A percentile compares a stretch with the other conserved stretches of the same genome.
Evolutionary conservation across 2,888 invertebrate species (phyloP).

Genomic region (Yponomeuta sedellus): DNA sequence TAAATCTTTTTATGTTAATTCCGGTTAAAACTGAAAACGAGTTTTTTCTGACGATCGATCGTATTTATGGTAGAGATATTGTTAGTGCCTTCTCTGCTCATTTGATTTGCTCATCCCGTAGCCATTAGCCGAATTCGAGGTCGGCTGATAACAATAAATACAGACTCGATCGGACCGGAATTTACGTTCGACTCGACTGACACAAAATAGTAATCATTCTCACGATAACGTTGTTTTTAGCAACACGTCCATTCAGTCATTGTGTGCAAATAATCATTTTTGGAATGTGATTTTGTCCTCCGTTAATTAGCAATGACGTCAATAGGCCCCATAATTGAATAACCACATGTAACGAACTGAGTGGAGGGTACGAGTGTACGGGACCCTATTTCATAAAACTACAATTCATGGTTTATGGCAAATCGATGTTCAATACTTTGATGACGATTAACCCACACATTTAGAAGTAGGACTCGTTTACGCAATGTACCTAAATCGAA

Average conservation of each 20-base stretch:
- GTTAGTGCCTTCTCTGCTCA: neutral
- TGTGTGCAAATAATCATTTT: neutral
- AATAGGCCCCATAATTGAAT: too few species aligned
- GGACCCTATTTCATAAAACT: too few species aligned
- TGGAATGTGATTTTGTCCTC: neutral
- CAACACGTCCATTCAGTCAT: neutral
- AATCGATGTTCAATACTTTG: too few species aligned
- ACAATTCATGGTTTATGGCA: too few species aligned
- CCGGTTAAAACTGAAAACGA: neutral
- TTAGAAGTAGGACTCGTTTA: too few species aligned
- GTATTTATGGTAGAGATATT: neutral
- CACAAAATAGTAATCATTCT: conserved; percentile 4
- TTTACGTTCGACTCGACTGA: conserved; percentile 4
- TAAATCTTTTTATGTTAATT: too few species aligned
- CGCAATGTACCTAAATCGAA: too few species aligned
- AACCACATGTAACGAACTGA: too few species aligned
- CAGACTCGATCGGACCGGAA: conserved; percentile 10
- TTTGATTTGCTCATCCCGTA: neutral
- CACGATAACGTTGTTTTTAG: neutral
- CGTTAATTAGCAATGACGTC: neutral
- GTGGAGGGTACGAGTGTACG: too few species aligned
- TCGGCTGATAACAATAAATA: conserved; percentile 17
- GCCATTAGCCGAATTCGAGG: conserved; percentile 17
- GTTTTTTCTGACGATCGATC: neutral
- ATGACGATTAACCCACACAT: too few species aligned